Base-by-base conservation (phyloP, 2,113 vertebrate species). In the Podilymbus podiceps region DNA sequence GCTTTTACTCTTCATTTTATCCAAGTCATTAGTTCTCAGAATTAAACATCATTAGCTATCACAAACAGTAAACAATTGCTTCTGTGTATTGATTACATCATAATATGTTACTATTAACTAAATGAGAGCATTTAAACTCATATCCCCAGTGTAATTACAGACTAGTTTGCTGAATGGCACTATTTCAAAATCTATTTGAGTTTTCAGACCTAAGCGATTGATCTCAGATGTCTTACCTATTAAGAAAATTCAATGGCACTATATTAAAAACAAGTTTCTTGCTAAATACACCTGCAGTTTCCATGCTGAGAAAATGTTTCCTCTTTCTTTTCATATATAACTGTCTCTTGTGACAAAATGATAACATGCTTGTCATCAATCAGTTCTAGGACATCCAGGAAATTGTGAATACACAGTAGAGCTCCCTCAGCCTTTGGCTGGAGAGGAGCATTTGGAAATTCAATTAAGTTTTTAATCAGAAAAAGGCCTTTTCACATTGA, bases 11-110 rank as follows among this genome's bases (percentile, higher is more conserved):
- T 91, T 92, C 31, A 83, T 91, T 94, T 89, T 92, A 76, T 68
- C 42, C 72, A 94, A 75, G 33, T 50, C 50, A 91, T 94, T 92
- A 93, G 47, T 89, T 95, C 93, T 97, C 76, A 91, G 35, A 85
- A 93, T 85, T 95, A 88, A 89, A 76, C 35, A 83, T 72, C 50
- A 8, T 74, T 88, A 94, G 50, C 67, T 69, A 88, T 64, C 30
- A 80, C 27, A 87, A 93, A 89, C 27, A 94, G 71, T 85, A 94
- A 96, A 77, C 60, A 86, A 78, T 86, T 92, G n/a, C 47, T 59
- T 88, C 38, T 89, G 46, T 62, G 24, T 84, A 92, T 82, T 87
- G 89, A 96, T 93, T 90, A 66, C 40, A 89, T 85, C 28, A 49
- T 69, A 66, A 62, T 73, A 87, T 56, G 62, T 82, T 58, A 55